phyloP scores from a whole-genome alignment of 2,113 vertebrate species.

The Pygoscelis adeliae region DNA sequence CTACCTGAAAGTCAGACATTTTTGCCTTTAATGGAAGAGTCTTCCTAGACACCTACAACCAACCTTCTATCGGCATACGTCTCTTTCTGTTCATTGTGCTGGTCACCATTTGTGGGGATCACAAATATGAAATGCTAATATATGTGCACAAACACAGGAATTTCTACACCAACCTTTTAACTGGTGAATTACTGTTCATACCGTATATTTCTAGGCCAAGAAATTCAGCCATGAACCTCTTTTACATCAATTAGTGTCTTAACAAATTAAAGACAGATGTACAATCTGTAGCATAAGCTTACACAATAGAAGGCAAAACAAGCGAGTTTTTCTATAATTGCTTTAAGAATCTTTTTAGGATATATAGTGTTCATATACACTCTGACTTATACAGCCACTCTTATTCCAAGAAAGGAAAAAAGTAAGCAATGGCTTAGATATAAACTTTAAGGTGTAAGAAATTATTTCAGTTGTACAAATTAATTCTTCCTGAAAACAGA shows the following conservation, averaged over 20 bases:
- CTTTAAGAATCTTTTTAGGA: neutral
- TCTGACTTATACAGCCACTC: conserved; percentile 26
- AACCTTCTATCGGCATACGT: accelerated
- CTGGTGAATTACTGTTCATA: neutral
- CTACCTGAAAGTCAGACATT: neutral
- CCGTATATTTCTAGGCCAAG: neutral
- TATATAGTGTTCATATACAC: neutral
- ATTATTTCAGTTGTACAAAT: conserved; percentile 14
- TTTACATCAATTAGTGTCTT: neutral
- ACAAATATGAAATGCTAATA: neutral
- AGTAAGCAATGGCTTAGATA: neutral
- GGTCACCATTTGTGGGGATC: neutral
- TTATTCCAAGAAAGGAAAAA: conserved; percentile 29
- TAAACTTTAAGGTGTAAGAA: neutral
- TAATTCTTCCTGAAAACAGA: conserved; percentile 21
- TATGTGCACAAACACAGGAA: neutral
- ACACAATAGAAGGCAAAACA: neutral
- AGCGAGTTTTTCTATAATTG: neutral
- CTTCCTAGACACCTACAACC: neutral
- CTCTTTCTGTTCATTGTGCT: neutral
- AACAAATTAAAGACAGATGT: neutral
- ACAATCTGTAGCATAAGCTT: neutral
- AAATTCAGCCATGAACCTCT: neutral
- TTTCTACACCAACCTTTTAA: neutral
- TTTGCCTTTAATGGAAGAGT: neutral